Percentiles rank a stretch among this genome's conserved stretches.
These are phyloP conservation scores for Atethmia centrago DNA, from an alignment of 2,888 invertebrate genomes.

Conservation along the genomic window DNA sequence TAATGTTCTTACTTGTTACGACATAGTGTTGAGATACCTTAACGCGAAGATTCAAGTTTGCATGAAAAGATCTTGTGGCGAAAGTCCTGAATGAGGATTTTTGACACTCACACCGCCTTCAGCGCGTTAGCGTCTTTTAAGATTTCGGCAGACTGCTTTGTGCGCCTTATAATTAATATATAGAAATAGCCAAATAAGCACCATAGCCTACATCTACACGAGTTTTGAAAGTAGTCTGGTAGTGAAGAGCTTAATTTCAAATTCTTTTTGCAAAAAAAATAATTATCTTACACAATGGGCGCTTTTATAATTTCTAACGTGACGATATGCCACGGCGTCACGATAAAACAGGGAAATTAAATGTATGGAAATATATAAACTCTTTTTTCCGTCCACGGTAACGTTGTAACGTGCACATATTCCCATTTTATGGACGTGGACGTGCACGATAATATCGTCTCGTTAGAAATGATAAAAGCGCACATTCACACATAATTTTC, in stretches of 20 bases:
- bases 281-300: background rate
- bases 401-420: background rate
- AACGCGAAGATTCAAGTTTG: conserved; percentile 29
- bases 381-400: background rate
- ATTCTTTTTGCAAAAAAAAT: background rate
- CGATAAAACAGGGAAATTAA: background rate
- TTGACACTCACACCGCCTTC: conserved; percentile 59
- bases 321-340: background rate
- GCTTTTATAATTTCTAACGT: background rate
- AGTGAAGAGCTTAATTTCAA: background rate
- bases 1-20: conserved; percentile 21
- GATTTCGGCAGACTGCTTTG: conserved; percentile 30
- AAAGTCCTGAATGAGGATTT: conserved; percentile 62
- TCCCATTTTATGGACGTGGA: no score
- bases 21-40: conserved; percentile 28
- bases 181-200: conserved; percentile 19
- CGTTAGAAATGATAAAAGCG: background rate
- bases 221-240: background rate
- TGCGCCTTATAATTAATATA: conserved; percentile 39
- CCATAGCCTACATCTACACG: background rate
- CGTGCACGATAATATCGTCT: no score
- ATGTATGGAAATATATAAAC: background rate
- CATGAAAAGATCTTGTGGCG: conserved; percentile 63
- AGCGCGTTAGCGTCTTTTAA: conserved; percentile 34
- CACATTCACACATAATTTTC: background rate